Evolutionary conservation across 2,113 vertebrate genomes (phyloP), one percentile per base, ranked within the genome.

Genomic region (Aegithalos caudatus): DNA sequence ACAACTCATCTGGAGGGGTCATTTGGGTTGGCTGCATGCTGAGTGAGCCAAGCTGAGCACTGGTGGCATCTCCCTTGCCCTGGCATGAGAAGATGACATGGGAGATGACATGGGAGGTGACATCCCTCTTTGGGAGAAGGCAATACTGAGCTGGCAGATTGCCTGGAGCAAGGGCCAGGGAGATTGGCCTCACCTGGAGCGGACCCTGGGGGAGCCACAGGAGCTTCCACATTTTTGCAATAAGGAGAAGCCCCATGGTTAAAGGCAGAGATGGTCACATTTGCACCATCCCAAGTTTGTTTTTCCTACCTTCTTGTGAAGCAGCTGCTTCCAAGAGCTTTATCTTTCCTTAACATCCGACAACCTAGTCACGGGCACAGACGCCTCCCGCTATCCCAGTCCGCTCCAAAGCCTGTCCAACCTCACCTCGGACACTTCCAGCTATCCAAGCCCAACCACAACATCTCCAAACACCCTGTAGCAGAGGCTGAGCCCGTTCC

Each of bases 401-500:
- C 0, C 14, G 38, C 76, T 72, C 50, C 48, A 70, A 78, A 10
- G 20, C 16, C 4, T 0, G 0, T 31, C 70, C 62, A 69, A 0
- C 42, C 50, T 12, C 14, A 0, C 50, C 27, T 72, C 50, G 50
- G 21, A 9, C 44, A 14, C 21, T 88, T 12, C 12, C 58, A 88
- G 35, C 18, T 22, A 57, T 73, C 20, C 80, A 70, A 57, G 25
- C 6, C 21, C 65, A 80, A 9, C 48, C 76, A 57, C 50, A 80
- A 21, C 58, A 22, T 9, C 54, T 61, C 28, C 45, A 47, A 4
- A 3, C 16, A 62, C 4, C 15, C 48, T 24, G 7, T 69, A 21
- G 22, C 45, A 60, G 33, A 7, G 8, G 29, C 11, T 78, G 1
- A 0, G 0, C 56, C 47, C 24, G 12, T 29, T 87, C 29, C 2